Evolutionary conservation across 2,113 vertebrate species (phyloP).

Genomic region (Actenoides lindsayi): DNA sequence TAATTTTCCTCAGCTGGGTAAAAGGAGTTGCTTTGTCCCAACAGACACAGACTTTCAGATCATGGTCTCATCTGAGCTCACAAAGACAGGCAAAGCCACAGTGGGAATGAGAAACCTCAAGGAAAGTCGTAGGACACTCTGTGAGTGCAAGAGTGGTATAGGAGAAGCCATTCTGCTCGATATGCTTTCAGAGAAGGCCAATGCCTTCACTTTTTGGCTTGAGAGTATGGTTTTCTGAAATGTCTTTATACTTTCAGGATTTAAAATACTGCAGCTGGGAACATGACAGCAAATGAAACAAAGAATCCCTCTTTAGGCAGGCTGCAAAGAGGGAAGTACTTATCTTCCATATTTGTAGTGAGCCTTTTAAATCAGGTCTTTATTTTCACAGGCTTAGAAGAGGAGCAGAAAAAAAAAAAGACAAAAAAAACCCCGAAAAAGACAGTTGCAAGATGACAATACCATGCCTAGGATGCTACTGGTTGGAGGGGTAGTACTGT

Average conservation of each 20-base stretch:
- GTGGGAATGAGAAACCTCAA: background rate
- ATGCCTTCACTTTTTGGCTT: background rate
- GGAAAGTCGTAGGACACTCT: background rate
- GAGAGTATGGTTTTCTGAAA: background rate
- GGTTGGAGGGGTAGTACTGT: background rate
- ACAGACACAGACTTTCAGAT: background rate
- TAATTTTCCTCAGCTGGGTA: background rate
- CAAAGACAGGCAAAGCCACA: background rate
- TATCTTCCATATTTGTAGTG: accelerated
- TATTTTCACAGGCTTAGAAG: background rate
- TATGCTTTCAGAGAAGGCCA: background rate
- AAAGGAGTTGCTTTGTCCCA: background rate
- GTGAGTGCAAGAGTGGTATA: background rate
- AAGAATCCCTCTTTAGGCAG: background rate
- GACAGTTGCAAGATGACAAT: background rate
- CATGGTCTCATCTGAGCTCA: background rate
- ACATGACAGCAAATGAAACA: background rate
- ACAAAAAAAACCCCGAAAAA: background rate
- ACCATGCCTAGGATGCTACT: background rate
- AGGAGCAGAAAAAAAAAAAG: background rate
- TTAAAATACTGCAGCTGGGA: background rate
- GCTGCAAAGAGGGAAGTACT: background rate
- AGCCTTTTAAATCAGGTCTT: background rate
- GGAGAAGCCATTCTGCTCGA: background rate
- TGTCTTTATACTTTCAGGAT: background rate